Evolutionary conservation across 1,140 invertebrate species (phyloP).

Genomic region (Procambarus virginalis): DNA sequence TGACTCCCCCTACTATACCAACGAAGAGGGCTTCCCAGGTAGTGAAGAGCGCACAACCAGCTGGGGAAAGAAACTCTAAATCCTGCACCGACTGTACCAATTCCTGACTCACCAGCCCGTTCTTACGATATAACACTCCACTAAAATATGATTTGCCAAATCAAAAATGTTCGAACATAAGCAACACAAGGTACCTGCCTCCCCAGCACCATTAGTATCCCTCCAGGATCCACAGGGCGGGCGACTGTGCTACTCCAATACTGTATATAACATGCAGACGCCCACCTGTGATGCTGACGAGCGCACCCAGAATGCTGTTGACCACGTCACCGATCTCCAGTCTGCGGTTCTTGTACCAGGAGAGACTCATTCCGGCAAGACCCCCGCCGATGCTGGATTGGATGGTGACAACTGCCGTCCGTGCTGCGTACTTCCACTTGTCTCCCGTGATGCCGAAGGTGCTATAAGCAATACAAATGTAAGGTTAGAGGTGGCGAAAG

Average conservation of each 20-base stretch:
- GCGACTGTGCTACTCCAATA: background rate
- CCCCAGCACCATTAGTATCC: background rate
- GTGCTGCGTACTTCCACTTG: conserved; percentile 90
- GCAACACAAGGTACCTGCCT: no score
- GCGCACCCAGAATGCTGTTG: conserved; percentile 89
- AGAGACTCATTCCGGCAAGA: conserved; percentile 82
- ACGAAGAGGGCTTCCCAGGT: conserved; percentile 90
- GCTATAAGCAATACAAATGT: conserved; percentile 67
- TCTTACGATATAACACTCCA: no score
- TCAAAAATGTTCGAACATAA: no score
- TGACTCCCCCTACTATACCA: conserved; percentile 84
- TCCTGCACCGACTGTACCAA: no score
- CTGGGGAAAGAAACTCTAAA: conserved; percentile 73
- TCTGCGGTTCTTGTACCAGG: conserved; percentile 82
- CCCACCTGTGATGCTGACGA: conserved; percentile 89
- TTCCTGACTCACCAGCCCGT: no score
- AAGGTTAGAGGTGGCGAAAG: background rate
- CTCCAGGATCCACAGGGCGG: background rate
- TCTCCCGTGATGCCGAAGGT: conserved; percentile 80
- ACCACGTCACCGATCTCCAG: conserved; percentile 90
- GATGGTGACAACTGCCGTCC: conserved; percentile 91
- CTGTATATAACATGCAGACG: background rate
- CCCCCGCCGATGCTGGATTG: conserved; percentile 92
- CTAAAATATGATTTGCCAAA: no score
- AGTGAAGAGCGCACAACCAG: conserved; percentile 90